These are phyloP conservation scores for Oryzias melastigma DNA, from an alignment of 2,113 vertebrate species.

Conservation along the genomic window DNA sequence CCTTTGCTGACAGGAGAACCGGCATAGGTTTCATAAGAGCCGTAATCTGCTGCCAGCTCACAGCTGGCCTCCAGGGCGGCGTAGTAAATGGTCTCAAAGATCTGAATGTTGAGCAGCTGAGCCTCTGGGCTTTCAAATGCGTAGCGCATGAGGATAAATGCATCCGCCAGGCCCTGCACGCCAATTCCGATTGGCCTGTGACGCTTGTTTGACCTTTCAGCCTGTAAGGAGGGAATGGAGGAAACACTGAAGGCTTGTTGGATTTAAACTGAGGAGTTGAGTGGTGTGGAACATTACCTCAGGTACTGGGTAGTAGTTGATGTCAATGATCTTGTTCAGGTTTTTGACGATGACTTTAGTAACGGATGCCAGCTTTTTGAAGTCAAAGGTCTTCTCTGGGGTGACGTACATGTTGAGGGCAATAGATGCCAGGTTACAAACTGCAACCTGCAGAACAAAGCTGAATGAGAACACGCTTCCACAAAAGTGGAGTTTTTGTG, in stretches of 20 bases:
- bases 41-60: constrained; percentile 83
- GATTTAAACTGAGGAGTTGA: background rate
- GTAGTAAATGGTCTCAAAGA: constrained; percentile 98
- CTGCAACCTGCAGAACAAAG: constrained; percentile 81
- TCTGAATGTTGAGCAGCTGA: constrained; percentile 89
- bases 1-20: constrained; percentile 93
- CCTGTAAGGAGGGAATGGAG: constrained; percentile 69
- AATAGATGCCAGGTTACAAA: constrained; percentile 94
- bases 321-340: constrained; percentile 97
- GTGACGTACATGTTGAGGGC: constrained; percentile 98
- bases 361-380: constrained; percentile 87
- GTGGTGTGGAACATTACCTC: constrained; percentile 78
- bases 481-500: background rate
- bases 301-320: constrained; percentile 92
- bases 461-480: background rate
- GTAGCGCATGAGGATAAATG: constrained; percentile 93
- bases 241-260: background rate
- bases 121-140: constrained; percentile 93
- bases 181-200: constrained; percentile 95
- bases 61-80: constrained; percentile 93
- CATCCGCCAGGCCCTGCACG: constrained; percentile 93
- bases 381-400: constrained; percentile 85
- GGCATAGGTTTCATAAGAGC: constrained; percentile 86
- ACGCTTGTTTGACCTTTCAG: constrained; percentile 87
- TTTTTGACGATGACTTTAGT: constrained; percentile 92